These are phyloP conservation scores for Hartigia nigra DNA, from an alignment of 2,888 invertebrate species.

Conservation along the genomic window DNA sequence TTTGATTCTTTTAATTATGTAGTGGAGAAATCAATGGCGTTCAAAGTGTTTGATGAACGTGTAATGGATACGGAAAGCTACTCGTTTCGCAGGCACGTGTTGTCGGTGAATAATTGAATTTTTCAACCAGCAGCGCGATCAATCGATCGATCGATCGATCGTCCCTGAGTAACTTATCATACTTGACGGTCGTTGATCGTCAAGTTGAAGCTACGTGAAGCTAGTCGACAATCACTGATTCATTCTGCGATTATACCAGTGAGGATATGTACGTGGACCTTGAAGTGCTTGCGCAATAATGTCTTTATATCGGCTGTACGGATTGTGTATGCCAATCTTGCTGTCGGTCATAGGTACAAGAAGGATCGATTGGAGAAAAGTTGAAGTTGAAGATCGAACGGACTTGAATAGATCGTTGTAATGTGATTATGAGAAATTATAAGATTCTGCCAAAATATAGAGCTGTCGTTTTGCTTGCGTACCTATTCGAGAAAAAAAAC, in stretches of 20 bases:
- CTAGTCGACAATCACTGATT: neutral
- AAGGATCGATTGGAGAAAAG: neutral
- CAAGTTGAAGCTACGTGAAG: neutral
- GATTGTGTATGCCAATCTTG: neutral
- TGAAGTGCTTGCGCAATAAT: neutral
- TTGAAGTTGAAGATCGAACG: neutral
- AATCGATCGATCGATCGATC: neutral
- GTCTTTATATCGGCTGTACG: neutral
- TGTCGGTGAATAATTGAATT: neutral
- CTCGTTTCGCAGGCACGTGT: neutral
- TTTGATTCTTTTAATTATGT: neutral
- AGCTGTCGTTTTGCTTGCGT: neutral
- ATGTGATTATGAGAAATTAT: neutral
- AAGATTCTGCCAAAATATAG: neutral
- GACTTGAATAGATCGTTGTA: neutral
- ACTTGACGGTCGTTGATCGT: neutral
- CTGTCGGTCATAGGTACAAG: neutral
- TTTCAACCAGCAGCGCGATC: neutral
- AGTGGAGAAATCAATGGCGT: neutral
- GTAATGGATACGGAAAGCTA: neutral
- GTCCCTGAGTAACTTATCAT: neutral
- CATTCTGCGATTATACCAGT: neutral
- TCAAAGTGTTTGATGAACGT: neutral
- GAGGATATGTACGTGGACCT: neutral
- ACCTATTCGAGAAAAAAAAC: constrained; percentile 28